phyloP scores from a whole-genome alignment of 2,888 invertebrate genomes.

The Leptinotarsa haldemani region DNA sequence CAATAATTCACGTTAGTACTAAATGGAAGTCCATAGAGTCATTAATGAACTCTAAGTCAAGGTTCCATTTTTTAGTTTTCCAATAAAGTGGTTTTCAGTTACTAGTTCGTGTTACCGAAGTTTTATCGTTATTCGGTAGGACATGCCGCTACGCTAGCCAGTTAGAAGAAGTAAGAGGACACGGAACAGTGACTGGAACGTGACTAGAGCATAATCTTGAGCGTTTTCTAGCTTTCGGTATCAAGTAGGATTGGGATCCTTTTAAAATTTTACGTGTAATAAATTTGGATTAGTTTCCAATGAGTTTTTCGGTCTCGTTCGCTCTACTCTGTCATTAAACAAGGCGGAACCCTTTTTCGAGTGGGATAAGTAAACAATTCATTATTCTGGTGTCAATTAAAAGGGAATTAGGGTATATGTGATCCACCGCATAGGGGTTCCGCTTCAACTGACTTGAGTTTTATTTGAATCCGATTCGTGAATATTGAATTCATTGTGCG shows the following conservation, averaged over 20 bases:
- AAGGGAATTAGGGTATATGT: conserved; percentile 24
- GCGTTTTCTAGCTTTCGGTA: conserved; percentile 56
- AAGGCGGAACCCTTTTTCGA: conserved; percentile 8
- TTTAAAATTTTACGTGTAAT: conserved; percentile 60
- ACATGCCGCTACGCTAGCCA: neutral
- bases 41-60: no score
- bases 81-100: neutral
- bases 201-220: conserved; percentile 56
- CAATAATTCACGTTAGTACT: no score
- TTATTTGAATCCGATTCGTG: neutral
- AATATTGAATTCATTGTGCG: neutral
- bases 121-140: neutral
- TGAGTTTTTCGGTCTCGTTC: conserved; percentile 43
- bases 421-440: neutral
- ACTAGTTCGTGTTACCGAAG: neutral
- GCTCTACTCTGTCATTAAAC: conserved; percentile 17
- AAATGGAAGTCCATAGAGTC: no score
- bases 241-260: conserved; percentile 59
- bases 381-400: conserved; percentile 25
- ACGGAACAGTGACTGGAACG: conserved; percentile 43
- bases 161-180: conserved; percentile 1
- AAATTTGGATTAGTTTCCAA: conserved; percentile 58
- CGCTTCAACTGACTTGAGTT: conserved; percentile 4
- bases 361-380: conserved; percentile 23
- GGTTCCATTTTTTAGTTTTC: neutral